These are phyloP conservation scores for Idaea straminata DNA, from an alignment of 2,888 invertebrate species.

Conservation along the genomic window DNA sequence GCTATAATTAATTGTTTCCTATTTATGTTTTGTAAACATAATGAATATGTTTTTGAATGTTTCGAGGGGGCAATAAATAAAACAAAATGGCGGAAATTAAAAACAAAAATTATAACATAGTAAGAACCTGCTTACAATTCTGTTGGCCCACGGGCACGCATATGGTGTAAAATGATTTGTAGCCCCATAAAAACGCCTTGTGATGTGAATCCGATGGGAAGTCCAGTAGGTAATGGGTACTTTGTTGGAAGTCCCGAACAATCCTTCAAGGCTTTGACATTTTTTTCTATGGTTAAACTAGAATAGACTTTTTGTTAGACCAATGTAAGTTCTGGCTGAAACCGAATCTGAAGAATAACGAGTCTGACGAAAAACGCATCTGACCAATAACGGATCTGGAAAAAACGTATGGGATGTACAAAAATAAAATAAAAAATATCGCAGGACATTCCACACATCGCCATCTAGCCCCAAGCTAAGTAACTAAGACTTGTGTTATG, in stretches of 20 bases:
- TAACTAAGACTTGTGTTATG: too few species aligned
- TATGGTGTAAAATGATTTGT: slow-evolving; percentile 44
- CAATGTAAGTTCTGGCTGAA: too few species aligned
- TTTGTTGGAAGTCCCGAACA: background rate
- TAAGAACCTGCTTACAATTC: background rate
- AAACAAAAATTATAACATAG: slow-evolving; percentile 5
- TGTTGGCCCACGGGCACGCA: slow-evolving; percentile 10
- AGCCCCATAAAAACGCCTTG: slow-evolving; percentile 45
- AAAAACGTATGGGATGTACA: too few species aligned
- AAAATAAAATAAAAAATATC: too few species aligned
- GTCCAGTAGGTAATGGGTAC: slow-evolving; percentile 14
- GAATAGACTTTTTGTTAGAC: too few species aligned
- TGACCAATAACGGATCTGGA: too few species aligned
- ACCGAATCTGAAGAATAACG: too few species aligned
- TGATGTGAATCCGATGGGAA: slow-evolving; percentile 34
- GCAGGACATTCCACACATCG: too few species aligned
- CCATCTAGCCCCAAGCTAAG: too few species aligned
- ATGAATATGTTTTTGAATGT: slow-evolving; percentile 6
- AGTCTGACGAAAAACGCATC: too few species aligned
- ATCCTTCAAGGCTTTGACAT: background rate
- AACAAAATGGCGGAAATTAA: slow-evolving; percentile 3
- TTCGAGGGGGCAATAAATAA: slow-evolving; percentile 1
- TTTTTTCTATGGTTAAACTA: background rate
- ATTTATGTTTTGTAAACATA: slow-evolving; percentile 35
- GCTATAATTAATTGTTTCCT: slow-evolving; percentile 31